phyloP scores from a whole-genome alignment of 2,113 vertebrate species.

The Varanus komodoensis region DNA sequence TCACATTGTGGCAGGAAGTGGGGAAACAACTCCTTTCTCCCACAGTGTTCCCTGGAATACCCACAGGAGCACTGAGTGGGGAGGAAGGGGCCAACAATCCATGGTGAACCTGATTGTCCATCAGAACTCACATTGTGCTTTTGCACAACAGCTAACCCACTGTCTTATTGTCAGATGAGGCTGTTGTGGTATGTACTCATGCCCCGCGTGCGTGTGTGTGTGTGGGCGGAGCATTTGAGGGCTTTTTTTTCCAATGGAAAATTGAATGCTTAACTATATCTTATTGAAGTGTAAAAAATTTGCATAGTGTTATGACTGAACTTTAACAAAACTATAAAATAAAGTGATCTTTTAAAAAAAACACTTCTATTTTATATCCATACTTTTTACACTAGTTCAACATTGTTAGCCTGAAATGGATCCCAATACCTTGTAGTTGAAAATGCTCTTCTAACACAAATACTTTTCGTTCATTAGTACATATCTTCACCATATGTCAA shows the following conservation, averaged over 20 bases:
- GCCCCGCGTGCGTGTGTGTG: not conserved
- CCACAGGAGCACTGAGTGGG: no score
- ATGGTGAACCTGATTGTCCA: no score
- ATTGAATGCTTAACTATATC: not conserved
- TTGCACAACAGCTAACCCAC: no score
- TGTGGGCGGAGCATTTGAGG: not conserved
- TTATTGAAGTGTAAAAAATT: not conserved
- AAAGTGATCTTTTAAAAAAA: constrained; percentile 10
- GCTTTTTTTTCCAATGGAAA: not conserved
- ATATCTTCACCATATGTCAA: not conserved
- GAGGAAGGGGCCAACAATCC: no score
- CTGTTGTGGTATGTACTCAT: no score
- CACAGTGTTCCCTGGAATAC: no score
- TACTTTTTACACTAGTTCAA: not conserved
- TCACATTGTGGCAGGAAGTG: no score
- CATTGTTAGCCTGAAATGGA: not conserved
- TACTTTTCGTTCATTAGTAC: not conserved
- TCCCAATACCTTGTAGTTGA: not conserved
- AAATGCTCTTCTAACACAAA: not conserved
- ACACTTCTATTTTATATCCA: not conserved
- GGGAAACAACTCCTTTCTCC: no score
- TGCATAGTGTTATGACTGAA: constrained; percentile 6
- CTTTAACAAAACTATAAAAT: constrained; percentile 23
- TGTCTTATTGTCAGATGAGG: no score
- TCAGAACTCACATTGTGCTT: no score